Evolutionary conservation across 2,113 vertebrate genomes (phyloP).

Genomic region (Catagonus wagneri): DNA sequence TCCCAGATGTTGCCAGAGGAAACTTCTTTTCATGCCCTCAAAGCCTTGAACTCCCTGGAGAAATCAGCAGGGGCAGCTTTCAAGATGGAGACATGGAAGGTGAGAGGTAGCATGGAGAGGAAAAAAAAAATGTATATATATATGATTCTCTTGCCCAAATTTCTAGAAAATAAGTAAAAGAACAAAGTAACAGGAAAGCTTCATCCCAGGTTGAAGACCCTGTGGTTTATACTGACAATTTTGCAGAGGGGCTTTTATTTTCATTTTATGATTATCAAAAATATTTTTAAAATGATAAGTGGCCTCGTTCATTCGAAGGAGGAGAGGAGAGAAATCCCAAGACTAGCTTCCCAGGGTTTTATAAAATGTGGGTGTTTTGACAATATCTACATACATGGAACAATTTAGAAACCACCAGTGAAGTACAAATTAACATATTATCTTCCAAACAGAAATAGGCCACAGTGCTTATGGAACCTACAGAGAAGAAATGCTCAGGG

Average conservation of each 20-base stretch:
- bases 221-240: not conserved
- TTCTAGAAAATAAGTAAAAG: not conserved
- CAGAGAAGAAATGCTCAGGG: not conserved
- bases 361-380: not conserved
- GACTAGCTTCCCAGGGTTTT: constrained; percentile 12
- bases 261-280: not conserved
- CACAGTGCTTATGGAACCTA: not conserved
- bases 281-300: not conserved
- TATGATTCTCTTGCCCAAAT: not conserved
- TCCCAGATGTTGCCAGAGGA: not conserved
- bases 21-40: not conserved
- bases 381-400: not conserved
- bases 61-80: not conserved
- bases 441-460: not conserved
- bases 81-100: not conserved
- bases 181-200: not conserved
- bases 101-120: not conserved
- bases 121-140: not conserved
- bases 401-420: not conserved
- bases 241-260: not conserved
- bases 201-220: not conserved
- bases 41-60: not conserved
- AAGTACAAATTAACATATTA: not conserved
- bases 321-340: not conserved
- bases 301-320: not conserved